Evolutionary conservation across 2,113 vertebrate species (phyloP).

Genomic region (Prionailurus bengalensis): DNA sequence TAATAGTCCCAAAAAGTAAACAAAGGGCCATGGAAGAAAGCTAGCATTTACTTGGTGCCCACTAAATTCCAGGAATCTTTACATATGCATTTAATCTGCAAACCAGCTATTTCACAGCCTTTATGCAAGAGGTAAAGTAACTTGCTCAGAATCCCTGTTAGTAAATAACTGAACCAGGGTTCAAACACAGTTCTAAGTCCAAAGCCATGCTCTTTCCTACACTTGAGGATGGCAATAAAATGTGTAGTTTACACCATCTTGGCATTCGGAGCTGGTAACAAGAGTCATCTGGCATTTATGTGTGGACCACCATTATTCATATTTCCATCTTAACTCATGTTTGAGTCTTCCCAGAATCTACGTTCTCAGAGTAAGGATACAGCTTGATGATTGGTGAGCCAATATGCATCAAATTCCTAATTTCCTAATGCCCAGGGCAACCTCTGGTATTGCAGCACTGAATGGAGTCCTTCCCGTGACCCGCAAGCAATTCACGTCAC

Average conservation of each 20-base stretch:
- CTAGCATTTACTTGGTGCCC: background rate
- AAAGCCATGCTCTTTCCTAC: background rate
- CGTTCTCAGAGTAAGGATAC: background rate
- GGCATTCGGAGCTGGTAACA: background rate
- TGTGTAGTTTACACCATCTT: background rate
- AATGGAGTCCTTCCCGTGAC: background rate
- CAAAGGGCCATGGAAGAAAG: background rate
- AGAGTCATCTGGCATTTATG: background rate
- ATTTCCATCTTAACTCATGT: background rate
- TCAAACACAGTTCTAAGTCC: background rate
- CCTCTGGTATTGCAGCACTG: background rate
- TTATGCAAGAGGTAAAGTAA: background rate
- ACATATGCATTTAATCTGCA: background rate
- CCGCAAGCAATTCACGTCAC: background rate
- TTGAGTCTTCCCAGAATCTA: background rate
- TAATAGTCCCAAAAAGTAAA: background rate
- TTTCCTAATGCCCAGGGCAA: background rate
- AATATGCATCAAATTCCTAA: background rate
- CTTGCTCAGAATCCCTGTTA: background rate
- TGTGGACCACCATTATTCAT: background rate
- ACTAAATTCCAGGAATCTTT: background rate
- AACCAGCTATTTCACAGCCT: background rate
- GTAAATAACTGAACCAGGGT: background rate
- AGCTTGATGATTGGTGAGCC: background rate
- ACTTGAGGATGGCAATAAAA: background rate